Base-by-base conservation (phyloP, 2,113 vertebrate genomes). In the Passer domesticus region DNA sequence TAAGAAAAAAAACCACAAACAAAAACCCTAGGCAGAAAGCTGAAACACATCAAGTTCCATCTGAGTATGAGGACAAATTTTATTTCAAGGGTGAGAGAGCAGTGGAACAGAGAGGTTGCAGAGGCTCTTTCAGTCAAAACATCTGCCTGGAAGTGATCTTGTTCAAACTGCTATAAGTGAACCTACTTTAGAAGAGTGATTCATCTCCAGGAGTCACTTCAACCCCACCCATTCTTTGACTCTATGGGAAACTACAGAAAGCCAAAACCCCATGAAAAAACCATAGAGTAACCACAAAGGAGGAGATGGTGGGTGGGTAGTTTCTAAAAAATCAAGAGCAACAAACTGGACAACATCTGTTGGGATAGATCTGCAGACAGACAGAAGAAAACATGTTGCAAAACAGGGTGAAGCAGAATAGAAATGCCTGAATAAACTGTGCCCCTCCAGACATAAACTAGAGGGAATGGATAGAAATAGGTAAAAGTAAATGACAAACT, bases 281-380 rank as follows among this genome's bases (percentile, higher is more conserved):
- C 4, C 30, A 82, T 8, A 79, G 9, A 85, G 25, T 6, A 67
- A 19, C 9, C 24, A 30, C 66, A 87, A 67, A 66, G 25, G 16
- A 63, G 22, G 27, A n/a, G 17, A 7, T 3, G 11, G 23, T 8
- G 4, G 4, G 3, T 20, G 28, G 13, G 6, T 7, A 47, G 9
- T 37, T 88, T 86, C 76, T 80, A 43, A 56, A 76, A 73, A 82
- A 76, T 52, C 35, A 47, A 44, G 23, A 66, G 13, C 39, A 75
- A 64, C 4, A 76, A 86, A 58, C 3, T 73, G 31, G 44, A 55
- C 6, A 58, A 66, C 3, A 75, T 31, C 28, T 62, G 16, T 47
- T 49, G 18, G 16, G 46, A 18, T 2, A 72, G 31, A 41, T 15
- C 19, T 66, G 35, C 41, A 81, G 64, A 60, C 35, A 58, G 4